Evolutionary conservation across 2,797 vertebrate species (phyloP).

Genomic region (Enoplosus armatus): DNA sequence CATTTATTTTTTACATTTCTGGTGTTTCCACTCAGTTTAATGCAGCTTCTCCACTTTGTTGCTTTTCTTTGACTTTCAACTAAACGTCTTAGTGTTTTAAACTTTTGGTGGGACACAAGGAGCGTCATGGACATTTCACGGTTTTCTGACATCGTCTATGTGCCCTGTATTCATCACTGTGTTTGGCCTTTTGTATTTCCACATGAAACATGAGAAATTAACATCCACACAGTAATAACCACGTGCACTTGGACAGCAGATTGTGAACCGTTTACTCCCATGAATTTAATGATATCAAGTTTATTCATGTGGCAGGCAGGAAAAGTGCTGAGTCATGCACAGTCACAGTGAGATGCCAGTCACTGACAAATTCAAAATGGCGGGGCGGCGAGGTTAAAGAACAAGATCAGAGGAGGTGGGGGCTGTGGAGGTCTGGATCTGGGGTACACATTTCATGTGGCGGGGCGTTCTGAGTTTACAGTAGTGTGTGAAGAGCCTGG

Average conservation of each 20-base stretch:
- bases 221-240: not conserved
- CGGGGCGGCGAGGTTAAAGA: not conserved
- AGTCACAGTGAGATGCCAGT: slow-evolving; percentile 39
- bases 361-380: slow-evolving; percentile 36
- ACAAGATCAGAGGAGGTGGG: not conserved
- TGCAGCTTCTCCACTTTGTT: no score
- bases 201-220: not conserved
- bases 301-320: not conserved
- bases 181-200: not conserved
- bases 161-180: no score
- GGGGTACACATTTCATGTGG: no score
- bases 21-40: no score
- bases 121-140: no score
- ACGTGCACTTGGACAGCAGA: not conserved
- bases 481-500: not conserved
- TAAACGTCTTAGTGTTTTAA: not conserved
- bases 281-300: slow-evolving; percentile 4
- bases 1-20: no score
- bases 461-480: not conserved
- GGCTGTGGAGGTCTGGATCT: not conserved
- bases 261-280: not conserved
- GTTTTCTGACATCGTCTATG: no score
- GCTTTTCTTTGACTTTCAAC: no score
- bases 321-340: slow-evolving; percentile 60
- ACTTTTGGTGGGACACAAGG: no score